phyloP scores from a whole-genome alignment of 2,888 invertebrate genomes.

The Drosophila tanythrix region DNA sequence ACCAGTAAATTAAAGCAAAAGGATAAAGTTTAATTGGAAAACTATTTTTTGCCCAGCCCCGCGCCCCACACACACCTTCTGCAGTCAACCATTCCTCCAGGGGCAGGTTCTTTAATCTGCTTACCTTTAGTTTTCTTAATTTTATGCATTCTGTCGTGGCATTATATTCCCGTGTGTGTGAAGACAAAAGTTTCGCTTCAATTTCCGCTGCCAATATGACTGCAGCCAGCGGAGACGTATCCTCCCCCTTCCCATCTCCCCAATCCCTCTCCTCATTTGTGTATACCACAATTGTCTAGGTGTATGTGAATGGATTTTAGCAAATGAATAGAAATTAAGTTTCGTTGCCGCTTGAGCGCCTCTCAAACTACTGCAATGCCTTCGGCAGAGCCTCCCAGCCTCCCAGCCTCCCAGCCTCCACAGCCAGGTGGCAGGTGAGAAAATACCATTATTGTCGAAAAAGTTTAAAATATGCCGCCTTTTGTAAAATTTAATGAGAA shows the following conservation, averaged over 20 bases:
- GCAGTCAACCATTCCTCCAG: conserved; percentile 10
- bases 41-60: conserved; percentile 77
- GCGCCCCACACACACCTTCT: not conserved
- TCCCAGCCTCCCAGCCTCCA: not conserved
- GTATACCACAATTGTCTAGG: conserved; percentile 26
- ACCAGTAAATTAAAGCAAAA: conserved; percentile 85
- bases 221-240: conserved; percentile 35
- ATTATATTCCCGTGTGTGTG: conserved; percentile 71
- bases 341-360: conserved; percentile 76
- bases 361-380: conserved; percentile 72
- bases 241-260: not conserved
- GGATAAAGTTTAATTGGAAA: conserved; percentile 86
- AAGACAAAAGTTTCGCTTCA: conserved; percentile 78
- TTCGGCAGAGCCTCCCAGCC: conserved; percentile 16
- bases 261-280: conserved; percentile 30
- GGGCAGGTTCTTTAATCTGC: conserved; percentile 73
- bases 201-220: conserved; percentile 79
- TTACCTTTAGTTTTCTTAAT: conserved; percentile 81
- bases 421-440: conserved; percentile 64
- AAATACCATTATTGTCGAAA: conserved; percentile 78
- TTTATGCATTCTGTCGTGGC: conserved; percentile 74
- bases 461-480: conserved; percentile 80
- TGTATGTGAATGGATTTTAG: conserved; percentile 73
- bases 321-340: conserved; percentile 81
- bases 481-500: conserved; percentile 81